A percentile compares a stretch with the other conserved stretches of the same genome.
Conservation (phyloP, 1,140 invertebrate genomes). For the Pseudomyrmex pallidus region DNA sequence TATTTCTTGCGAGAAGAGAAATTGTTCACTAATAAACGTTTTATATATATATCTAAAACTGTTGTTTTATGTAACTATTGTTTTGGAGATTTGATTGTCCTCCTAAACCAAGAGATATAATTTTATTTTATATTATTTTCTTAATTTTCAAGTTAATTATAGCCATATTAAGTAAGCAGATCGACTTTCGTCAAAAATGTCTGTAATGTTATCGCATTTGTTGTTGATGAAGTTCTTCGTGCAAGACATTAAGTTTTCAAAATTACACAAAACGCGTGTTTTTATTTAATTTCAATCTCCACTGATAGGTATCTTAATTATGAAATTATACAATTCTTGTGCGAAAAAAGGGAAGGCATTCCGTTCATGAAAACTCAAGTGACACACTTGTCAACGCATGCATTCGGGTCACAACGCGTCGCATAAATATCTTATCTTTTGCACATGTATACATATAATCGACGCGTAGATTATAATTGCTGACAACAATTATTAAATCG, state of each 20-base stretch:
- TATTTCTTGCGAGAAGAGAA: not conserved
- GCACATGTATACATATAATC: not conserved
- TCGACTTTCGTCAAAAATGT: not conserved
- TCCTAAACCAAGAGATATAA: not conserved
- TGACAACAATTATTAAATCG: not conserved
- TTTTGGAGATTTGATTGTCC: not conserved
- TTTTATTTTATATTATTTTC: not conserved
- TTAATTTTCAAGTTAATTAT: not conserved
- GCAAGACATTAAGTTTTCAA: not conserved
- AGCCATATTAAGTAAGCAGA: not conserved
- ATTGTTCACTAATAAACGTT: not conserved
- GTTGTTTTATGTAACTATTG: not conserved
- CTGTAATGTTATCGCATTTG: not conserved
- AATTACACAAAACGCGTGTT: not conserved
- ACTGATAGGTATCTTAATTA: not conserved
- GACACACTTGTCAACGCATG: slow-evolving; percentile 51
- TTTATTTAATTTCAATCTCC: not conserved
- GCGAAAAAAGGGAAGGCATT: slow-evolving; percentile 40
- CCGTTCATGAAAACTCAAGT: slow-evolving; percentile 26
- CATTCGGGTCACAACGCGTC: slow-evolving; percentile 39
- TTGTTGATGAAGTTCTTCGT: not conserved
- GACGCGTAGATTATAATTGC: slow-evolving; percentile 26
- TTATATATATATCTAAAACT: not conserved
- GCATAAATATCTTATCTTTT: slow-evolving; percentile 55
- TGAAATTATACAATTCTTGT: slow-evolving; percentile 12